A percentile compares a stretch with the other conserved stretches of the same genome.
These are phyloP conservation scores for Pimephales promelas DNA, from an alignment of 2,113 vertebrate genomes.

Conservation along the genomic window DNA sequence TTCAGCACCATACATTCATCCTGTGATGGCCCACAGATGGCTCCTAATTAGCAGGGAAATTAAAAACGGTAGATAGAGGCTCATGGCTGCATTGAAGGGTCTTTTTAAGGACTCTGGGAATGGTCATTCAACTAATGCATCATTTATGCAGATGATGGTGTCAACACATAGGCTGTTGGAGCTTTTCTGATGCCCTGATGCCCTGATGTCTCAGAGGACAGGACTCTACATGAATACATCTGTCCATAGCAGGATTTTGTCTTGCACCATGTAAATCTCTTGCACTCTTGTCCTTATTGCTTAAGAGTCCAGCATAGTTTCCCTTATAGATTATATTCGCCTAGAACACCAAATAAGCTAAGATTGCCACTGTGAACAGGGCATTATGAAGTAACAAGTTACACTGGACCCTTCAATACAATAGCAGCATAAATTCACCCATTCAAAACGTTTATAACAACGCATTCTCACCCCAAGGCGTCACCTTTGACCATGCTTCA, in stretches of 20 bases:
- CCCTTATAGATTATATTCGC: neutral
- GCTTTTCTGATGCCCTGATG: neutral
- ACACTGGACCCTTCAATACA: too few relatives aligned
- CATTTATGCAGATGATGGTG: slow-evolving; percentile 46
- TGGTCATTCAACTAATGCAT: slow-evolving; percentile 38
- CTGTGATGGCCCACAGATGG: slow-evolving; percentile 57
- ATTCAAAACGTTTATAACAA: too few relatives aligned
- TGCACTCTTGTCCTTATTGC: neutral
- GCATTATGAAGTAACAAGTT: too few relatives aligned
- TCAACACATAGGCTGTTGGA: neutral
- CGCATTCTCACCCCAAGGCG: too few relatives aligned
- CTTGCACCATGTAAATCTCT: neutral
- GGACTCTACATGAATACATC: neutral
- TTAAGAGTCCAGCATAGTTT: neutral
- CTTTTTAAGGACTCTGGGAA: slow-evolving; percentile 40
- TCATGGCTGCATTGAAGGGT: slow-evolving; percentile 39
- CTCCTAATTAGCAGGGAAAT: slow-evolving; percentile 59
- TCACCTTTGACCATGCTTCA: too few relatives aligned
- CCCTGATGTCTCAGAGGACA: slow-evolving; percentile 8
- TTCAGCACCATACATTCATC: slow-evolving; percentile 49
- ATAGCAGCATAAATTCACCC: too few relatives aligned
- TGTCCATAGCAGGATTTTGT: neutral
- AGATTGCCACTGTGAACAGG: too few relatives aligned
- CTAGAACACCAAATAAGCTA: too few relatives aligned
- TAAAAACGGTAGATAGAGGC: slow-evolving; percentile 56